Evolutionary conservation across 2,888 invertebrate species (phyloP), one percentile per base, ranked within the genome.

Genomic region (Xestia sexstrigata): DNA sequence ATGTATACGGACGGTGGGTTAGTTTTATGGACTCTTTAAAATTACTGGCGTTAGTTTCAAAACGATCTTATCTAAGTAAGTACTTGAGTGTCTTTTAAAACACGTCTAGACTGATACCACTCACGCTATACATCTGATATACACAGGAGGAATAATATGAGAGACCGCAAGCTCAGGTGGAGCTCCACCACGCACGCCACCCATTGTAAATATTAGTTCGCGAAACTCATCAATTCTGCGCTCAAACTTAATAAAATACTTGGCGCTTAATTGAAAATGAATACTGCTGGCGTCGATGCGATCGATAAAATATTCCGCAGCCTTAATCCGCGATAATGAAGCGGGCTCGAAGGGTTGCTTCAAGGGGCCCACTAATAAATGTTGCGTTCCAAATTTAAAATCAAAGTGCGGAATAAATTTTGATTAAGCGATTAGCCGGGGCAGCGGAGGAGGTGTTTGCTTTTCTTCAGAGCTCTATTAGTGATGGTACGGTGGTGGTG

Each of bases 361-460:
- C 90, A 93, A 94, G 95, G 95, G 95, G 94, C 92, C 93, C 94
- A 94, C 93, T 96, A 96, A 96, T 96, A 96, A 96, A 96, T 96
- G 96, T 96, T 96, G 96, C 96, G 96, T 95, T 82, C 93, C 95
- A 96, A 96, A 96, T 96, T 96, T 96, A 96, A 96, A 96, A 96
- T 96, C 96, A 96, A 96, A 96, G 96, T 96, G 96, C 95, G 96
- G 96, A 96, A 96, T 96, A 96, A 96, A 96, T 96, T 96, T 96
- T 96, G 96, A 96, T 96, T 96, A 96, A 96, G 95, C 96, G 96
- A 96, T 96, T 96, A 96, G 96, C 96, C 89, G 89, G 87, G 90
- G 91, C 90, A 89, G 92, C 89, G 94, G 94, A 95, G 94, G 94
- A 95, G 93, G 94, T 95, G 96, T 96, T 95, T 96, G 95, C 90